Base-by-base conservation (phyloP, 2,888 invertebrate genomes). In the Hyppa rectilinea region DNA sequence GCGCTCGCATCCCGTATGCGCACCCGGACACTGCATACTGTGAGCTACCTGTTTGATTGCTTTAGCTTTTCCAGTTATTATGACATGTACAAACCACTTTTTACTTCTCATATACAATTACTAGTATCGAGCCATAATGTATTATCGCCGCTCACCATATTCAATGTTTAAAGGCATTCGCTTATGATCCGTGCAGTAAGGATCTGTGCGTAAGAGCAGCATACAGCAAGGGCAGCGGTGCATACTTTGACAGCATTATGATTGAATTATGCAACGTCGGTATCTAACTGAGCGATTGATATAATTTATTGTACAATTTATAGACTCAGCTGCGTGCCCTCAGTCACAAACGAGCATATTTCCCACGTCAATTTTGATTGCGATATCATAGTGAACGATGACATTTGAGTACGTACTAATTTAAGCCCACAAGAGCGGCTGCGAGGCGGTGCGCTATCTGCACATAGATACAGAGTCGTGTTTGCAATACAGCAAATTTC, bases 281-380 rank as follows among this genome's bases (percentile, higher is more conserved):
- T 88, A 85, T 78, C 86, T 87, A 87, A 86, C 88, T 84, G 88
- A 91, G 87, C 87, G 90, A 89, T 87, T 90, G 89, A 63, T 68
- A 93, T 94, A 94, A 92, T 92, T 94, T 92, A 95, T 93, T 93
- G 91, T 89, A 92, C 88, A 94, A 94, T 95, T 94, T 94, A 95
- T 95, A 88, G 93, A 84, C 89, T 92, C 90, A 89, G 87, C 87
- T 89, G 89, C 87, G 87, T 90, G 85, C 88, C 86, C 87, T 89
- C 89, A 89, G 89, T 89, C 88, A 92, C 94, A 96, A 96, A 96
- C 93, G 92, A 95, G 93, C 92, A 92, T 93, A 94, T 94, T 95
- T 95, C 95, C 94, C 95, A 96, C 91, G 95, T 95, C 94, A 93
- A 90, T 92, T 94, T 94, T 94, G 94, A 95, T 94, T 94, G 93